phyloP scores from a whole-genome alignment of 2,113 vertebrate species.

The Gallinago paraguaiae region DNA sequence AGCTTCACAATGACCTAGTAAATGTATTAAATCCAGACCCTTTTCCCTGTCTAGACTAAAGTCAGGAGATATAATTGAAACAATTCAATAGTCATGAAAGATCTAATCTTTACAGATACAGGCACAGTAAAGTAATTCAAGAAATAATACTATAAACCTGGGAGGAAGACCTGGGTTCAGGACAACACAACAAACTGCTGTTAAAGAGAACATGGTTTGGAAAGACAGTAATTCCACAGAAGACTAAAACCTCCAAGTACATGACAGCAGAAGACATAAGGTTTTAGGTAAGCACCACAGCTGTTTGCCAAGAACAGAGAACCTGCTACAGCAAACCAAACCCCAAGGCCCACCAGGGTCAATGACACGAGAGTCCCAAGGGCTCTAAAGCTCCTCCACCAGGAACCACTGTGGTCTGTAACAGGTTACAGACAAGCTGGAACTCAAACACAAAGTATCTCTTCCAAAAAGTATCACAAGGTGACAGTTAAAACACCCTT shows the following conservation, averaged over 20 bases:
- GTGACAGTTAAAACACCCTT: background rate
- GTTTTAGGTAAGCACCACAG: background rate
- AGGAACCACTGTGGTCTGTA: background rate
- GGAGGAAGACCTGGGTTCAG: background rate
- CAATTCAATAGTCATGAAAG: background rate
- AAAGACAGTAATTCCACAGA: background rate
- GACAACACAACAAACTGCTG: background rate
- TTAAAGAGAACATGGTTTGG: background rate
- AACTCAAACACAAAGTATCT: background rate
- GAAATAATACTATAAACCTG: background rate
- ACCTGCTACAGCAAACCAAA: background rate
- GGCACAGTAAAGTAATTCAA: background rate
- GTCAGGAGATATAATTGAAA: background rate
- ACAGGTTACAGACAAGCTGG: background rate
- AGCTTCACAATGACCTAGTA: background rate
- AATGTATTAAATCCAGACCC: background rate
- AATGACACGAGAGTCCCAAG: rapidly evolving
- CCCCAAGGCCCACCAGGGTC: background rate
- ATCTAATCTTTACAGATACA: background rate
- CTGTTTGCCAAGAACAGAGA: background rate
- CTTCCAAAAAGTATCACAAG: background rate
- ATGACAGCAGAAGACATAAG: background rate
- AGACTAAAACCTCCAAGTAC: background rate
- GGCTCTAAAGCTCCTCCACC: background rate
- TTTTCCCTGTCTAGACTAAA: background rate